Evolutionary conservation across 2,797 vertebrate genomes (phyloP), one percentile per base, ranked within the genome.

Genomic region (Schizopygopsis pylzovi): DNA sequence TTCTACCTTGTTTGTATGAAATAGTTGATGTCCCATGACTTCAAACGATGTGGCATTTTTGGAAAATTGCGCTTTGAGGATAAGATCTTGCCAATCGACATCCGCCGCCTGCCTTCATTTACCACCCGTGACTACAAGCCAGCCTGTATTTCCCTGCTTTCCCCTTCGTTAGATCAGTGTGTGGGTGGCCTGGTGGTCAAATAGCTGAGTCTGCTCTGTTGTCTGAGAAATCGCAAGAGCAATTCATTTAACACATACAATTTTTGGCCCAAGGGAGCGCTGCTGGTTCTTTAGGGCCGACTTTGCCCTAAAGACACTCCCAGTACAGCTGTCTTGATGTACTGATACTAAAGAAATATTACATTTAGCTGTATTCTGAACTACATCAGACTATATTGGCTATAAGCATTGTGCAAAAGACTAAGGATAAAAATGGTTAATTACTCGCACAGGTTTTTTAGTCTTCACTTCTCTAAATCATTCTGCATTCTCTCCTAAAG

Each of bases 181-280:
- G 68, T 90, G 89, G 87, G 89, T 90, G 89, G 89, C 85, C 85
- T 73, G n/a, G 56, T 73, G 78, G 63, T 63, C 87, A 87, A 81
- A 87, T 71, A 85, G 65, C 70, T 18, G 43, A 85, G 72, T 88
- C 84, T 65, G 68, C 63, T 88, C 79, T 70, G 78, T 83, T 79
- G 82, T 84, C 84, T 70, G 77, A 82, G 68, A 80, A 83, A 63
- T 63, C 12, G 18, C 81, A 84, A 56, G n/a, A 61, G 70, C 39
- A 47, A 47, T 70, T 88, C 83, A 63, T 84, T 72, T 87, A 54
- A 85, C 79, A 85, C 80, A 85, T 81, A 63, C 65, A 83, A 67
- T 83, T 78, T 76, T 63, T 80, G 41, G 79, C 25, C 59, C 18
- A 77, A 39, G 59, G 67, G 80, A 85, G 79, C 4, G 6, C 49